phyloP scores from a whole-genome alignment of 2,888 invertebrate genomes.

The Azorinus chamasolen region DNA sequence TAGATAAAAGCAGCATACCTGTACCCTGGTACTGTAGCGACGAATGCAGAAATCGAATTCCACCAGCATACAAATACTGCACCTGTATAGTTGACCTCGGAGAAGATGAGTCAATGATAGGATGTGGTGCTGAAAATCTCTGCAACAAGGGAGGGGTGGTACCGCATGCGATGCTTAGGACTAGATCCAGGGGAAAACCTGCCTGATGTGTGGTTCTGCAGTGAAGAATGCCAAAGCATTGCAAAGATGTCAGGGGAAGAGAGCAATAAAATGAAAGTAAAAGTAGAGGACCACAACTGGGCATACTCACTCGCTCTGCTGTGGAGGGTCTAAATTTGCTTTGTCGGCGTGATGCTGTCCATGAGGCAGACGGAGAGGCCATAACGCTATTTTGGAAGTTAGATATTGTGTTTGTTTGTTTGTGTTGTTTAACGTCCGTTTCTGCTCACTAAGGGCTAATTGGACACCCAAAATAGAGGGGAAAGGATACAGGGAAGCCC shows the following conservation, averaged over 20 bases:
- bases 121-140: conserved; percentile 33
- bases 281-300: conserved; percentile 16
- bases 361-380: conserved; percentile 64
- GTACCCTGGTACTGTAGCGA: no score
- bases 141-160: conserved; percentile 56
- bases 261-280: not conserved
- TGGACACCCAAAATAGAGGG: no score
- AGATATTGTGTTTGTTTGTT: conserved; percentile 37
- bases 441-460: no score
- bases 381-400: conserved; percentile 59
- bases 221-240: conserved; percentile 24
- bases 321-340: conserved; percentile 65
- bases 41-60: no score
- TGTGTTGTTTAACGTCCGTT: no score
- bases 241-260: not conserved
- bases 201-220: conserved; percentile 50
- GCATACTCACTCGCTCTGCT: conserved; percentile 37
- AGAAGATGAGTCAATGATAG: conserved; percentile 47
- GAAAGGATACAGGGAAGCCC: no score
- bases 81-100: conserved; percentile 43
- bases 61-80: conserved; percentile 34
- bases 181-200: conserved; percentile 27
- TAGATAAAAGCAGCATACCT: no score
- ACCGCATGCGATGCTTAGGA: conserved; percentile 44
- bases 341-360: conserved; percentile 60